phyloP scores from a whole-genome alignment of 2,113 vertebrate genomes.

The Pluvianellus socialis region DNA sequence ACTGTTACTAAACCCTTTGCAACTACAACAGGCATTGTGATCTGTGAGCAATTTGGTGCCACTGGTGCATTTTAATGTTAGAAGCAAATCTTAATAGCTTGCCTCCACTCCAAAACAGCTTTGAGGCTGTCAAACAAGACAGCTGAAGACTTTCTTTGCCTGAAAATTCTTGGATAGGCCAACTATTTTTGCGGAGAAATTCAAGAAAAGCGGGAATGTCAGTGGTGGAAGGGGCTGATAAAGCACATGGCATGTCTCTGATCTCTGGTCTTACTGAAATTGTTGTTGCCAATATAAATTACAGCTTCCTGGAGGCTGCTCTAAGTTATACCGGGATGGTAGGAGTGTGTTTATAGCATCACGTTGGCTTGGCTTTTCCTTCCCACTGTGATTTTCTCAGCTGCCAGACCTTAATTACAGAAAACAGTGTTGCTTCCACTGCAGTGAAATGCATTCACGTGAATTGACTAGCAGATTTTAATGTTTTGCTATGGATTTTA shows the following conservation, averaged over 20 bases:
- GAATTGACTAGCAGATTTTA: background rate
- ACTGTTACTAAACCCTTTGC: background rate
- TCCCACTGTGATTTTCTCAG: background rate
- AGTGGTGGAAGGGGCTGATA: background rate
- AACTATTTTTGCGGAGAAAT: background rate
- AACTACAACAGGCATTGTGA: background rate
- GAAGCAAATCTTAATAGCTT: background rate
- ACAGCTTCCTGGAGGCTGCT: background rate
- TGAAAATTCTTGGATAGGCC: background rate
- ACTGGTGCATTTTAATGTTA: background rate
- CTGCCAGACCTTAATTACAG: constrained; percentile 21
- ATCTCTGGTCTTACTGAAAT: background rate
- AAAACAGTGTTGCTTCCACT: background rate
- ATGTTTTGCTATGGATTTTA: background rate
- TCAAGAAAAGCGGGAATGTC: background rate
- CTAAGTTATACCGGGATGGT: background rate
- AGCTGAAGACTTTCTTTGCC: background rate
- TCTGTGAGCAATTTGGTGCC: background rate
- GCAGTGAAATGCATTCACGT: background rate
- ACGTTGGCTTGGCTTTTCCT: constrained; percentile 18
- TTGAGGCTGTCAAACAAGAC: background rate
- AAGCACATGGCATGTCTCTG: background rate
- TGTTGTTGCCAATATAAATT: background rate
- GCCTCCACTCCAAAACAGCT: background rate
- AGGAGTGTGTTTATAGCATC: background rate